Evolutionary conservation across 2,113 vertebrate species (phyloP).

Genomic region (Oreochromis aureus): DNA sequence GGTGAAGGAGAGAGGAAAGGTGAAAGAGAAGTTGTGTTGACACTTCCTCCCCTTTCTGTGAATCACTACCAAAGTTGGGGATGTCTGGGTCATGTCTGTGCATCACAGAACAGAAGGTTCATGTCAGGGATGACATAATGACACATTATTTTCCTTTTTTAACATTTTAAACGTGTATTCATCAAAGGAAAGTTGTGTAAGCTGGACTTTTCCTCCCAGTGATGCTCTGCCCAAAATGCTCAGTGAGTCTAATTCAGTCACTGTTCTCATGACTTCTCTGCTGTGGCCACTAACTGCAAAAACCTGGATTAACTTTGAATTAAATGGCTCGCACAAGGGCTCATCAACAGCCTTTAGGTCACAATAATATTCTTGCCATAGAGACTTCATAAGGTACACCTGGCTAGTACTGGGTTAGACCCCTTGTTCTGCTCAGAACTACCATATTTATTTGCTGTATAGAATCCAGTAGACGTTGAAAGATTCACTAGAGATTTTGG

Average conservation of each 20-base stretch:
- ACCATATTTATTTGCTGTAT: not conserved
- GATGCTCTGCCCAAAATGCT: not conserved
- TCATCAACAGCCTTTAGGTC: not conserved
- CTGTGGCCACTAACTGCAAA: not conserved
- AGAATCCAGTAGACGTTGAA: not conserved
- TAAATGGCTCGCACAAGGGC: not conserved
- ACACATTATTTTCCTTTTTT: not conserved
- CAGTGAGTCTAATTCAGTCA: not conserved
- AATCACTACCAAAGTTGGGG: conserved; percentile 49
- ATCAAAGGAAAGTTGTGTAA: not conserved
- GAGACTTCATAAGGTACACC: not conserved
- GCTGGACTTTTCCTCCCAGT: not conserved
- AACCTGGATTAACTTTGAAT: not conserved
- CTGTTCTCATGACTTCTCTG: no score
- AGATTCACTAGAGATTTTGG: not conserved
- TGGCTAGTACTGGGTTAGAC: not conserved
- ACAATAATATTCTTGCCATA: not conserved
- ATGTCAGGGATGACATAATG: conserved; percentile 52
- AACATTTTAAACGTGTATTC: rapidly evolving
- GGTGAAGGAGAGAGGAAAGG: conserved; percentile 24
- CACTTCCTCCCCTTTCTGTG: conserved; percentile 43
- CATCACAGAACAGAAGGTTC: conserved; percentile 54
- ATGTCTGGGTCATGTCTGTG: conserved; percentile 61
- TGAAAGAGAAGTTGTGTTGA: conserved; percentile 72
- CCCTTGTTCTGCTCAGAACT: not conserved